These are phyloP conservation scores for Eulemur macaco DNA, from an alignment of 2,113 vertebrate species.

Conservation along the genomic window DNA sequence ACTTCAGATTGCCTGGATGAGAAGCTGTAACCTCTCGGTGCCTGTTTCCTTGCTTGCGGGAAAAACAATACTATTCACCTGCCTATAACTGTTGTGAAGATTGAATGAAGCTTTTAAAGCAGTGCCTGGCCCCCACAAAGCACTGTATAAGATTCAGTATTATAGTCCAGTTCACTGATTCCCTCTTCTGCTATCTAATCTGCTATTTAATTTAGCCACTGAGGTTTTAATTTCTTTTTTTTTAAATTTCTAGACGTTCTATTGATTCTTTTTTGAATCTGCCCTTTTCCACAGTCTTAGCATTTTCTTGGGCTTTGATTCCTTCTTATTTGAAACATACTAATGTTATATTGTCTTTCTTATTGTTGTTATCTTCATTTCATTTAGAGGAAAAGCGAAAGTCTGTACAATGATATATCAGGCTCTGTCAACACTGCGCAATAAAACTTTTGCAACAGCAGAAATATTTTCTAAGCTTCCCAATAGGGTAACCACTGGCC, in stretches of 20 bases:
- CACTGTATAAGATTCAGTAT: background rate
- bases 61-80: background rate
- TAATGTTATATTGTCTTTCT: background rate
- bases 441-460: background rate
- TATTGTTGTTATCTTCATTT: background rate
- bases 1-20: background rate
- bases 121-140: background rate
- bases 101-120: background rate
- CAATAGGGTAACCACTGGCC: background rate
- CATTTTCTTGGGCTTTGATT: background rate
- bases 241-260: background rate
- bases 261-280: background rate
- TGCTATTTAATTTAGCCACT: background rate
- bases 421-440: background rate
- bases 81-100: background rate
- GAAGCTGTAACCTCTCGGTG: background rate
- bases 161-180: background rate
- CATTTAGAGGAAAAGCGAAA: background rate
- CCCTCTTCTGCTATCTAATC: background rate
- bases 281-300: background rate
- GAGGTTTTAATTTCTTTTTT: background rate
- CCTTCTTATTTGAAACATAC: background rate
- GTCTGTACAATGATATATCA: background rate
- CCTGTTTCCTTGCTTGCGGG: background rate
- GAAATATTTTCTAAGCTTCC: background rate